Evolutionary conservation across 2,888 invertebrate species (phyloP).

Genomic region (Cylloceria caligata): DNA sequence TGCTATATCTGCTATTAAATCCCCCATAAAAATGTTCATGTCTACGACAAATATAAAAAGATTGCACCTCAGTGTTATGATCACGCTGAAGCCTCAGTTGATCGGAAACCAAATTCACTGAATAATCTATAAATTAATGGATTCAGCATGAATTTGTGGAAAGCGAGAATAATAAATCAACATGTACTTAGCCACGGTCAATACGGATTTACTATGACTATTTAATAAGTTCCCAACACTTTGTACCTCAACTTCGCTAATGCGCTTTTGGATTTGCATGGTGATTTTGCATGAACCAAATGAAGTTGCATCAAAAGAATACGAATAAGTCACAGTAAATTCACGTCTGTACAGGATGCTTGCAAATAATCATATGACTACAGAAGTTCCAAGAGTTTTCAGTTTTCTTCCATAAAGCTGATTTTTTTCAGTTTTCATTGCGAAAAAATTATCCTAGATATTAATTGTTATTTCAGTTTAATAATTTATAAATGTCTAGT

Average conservation of each 20-base stretch:
- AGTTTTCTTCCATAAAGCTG: background rate
- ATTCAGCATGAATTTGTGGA: constrained; percentile 39
- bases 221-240: constrained; percentile 67
- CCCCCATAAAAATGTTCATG: background rate
- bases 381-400: background rate
- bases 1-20: background rate
- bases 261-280: constrained; percentile 6
- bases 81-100: background rate
- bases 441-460: no score
- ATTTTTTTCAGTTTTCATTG: no score
- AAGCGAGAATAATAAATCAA: constrained; percentile 53
- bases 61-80: background rate
- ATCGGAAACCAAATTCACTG: constrained; percentile 51
- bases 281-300: constrained; percentile 10
- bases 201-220: constrained; percentile 77
- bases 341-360: background rate
- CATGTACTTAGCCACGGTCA: constrained; percentile 64
- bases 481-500: no score
- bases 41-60: background rate
- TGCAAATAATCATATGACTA: background rate
- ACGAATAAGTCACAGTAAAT: background rate
- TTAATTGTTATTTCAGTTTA: no score
- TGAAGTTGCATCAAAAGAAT: constrained; percentile 16
- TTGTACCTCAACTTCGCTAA: constrained; percentile 15
- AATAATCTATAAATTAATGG: constrained; percentile 55